These are phyloP conservation scores for Takifugu rubripes DNA, from an alignment of 2,797 vertebrate genomes.

Conservation along the genomic window DNA sequence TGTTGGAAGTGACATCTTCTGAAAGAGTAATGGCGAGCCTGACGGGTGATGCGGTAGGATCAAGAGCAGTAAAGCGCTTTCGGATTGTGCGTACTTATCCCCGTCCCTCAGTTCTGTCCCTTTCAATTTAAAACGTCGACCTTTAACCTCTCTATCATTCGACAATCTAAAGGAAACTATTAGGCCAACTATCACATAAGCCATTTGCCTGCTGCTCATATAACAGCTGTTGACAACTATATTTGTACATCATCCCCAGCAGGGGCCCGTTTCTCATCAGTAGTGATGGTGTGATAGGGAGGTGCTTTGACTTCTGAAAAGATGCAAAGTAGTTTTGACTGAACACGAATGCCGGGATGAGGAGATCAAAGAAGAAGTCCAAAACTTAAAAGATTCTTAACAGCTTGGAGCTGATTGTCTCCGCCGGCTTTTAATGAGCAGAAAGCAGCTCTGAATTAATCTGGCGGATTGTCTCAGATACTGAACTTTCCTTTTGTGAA, in stretches of 20 bases:
- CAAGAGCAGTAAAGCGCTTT: constrained; percentile 39
- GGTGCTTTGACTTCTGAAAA: constrained; percentile 10
- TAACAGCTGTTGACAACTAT: neutral
- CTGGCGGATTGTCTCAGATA: constrained; percentile 25
- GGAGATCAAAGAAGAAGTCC: constrained; percentile 2
- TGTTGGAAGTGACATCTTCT: constrained; percentile 18
- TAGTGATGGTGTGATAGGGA: neutral
- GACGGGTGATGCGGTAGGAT: constrained; percentile 34
- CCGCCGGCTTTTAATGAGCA: constrained; percentile 25
- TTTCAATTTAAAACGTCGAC: constrained; percentile 13
- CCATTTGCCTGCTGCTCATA: neutral
- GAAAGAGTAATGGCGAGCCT: neutral
- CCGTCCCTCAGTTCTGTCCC: neutral
- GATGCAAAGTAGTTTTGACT: constrained; percentile 8
- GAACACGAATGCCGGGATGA: constrained; percentile 4
- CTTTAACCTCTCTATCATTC: constrained; percentile 9
- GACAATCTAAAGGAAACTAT: constrained; percentile 4
- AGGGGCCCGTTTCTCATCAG: neutral
- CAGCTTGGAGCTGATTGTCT: constrained; percentile 7
- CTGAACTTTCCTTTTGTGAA: constrained; percentile 32
- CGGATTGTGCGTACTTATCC: neutral
- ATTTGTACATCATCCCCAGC: neutral
- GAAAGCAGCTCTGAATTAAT: constrained; percentile 18
- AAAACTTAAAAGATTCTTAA: constrained; percentile 9
- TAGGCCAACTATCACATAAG: too few species aligned